Percentiles rank a stretch among this genome's conserved stretches.
phyloP scores from a whole-genome alignment of 2,113 vertebrate species.

The Sylvia atricapilla region DNA sequence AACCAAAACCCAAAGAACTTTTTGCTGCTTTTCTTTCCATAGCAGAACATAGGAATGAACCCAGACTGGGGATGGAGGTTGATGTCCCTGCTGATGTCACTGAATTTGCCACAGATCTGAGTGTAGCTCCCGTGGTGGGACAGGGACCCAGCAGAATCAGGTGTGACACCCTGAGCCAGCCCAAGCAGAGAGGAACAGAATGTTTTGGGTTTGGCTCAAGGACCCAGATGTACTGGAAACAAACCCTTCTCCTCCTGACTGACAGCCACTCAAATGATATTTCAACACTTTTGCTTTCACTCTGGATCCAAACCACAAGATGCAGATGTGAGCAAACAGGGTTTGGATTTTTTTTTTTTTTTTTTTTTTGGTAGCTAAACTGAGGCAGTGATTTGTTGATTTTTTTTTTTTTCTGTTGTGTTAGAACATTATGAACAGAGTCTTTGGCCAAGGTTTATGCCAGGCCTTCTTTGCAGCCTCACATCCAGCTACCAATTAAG shows the following conservation, averaged over 20 bases:
- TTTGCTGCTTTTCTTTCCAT: background rate
- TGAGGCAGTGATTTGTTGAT: background rate
- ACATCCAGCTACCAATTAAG: background rate
- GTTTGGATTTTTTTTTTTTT: background rate
- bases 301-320: background rate
- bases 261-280: background rate
- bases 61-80: background rate
- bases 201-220: background rate
- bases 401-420: background rate
- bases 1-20: rapidly evolving
- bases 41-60: background rate
- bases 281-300: slow-evolving; percentile 1
- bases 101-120: too few species aligned
- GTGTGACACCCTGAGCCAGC: background rate
- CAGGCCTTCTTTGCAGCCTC: background rate
- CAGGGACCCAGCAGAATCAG: background rate
- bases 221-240: background rate
- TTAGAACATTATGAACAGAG: background rate
- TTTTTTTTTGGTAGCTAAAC: background rate
- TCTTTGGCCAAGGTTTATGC: background rate
- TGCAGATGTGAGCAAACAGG: background rate
- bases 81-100: too few species aligned
- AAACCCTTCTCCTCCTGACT: background rate
- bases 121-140: background rate
- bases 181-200: background rate